Percentiles rank a stretch among this genome's conserved stretches.
Conservation (phyloP, 2,888 invertebrate genomes). For the Pseudanteris insignis region DNA sequence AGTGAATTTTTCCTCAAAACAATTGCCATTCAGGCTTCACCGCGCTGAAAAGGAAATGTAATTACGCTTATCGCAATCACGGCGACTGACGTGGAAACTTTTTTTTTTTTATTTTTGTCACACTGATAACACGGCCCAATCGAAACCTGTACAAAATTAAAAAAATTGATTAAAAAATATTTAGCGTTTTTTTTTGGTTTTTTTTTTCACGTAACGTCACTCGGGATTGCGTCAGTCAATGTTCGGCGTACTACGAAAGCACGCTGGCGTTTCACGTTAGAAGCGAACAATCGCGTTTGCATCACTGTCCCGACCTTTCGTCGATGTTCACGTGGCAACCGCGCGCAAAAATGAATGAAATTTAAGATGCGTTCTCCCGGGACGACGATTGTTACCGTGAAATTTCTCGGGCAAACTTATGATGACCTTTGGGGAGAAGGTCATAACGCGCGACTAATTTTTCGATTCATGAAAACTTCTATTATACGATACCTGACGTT, state of each 20-base stretch:
- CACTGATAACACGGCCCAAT: constrained; percentile 20
- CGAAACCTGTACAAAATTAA: constrained; percentile 12
- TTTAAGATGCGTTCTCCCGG: constrained; percentile 4
- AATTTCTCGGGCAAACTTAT: neutral
- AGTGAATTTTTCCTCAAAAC: constrained; percentile 42
- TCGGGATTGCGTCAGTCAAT: constrained; percentile 23
- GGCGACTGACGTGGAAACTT: constrained; percentile 34
- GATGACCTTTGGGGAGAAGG: too few species aligned
- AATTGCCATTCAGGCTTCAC: constrained; percentile 44
- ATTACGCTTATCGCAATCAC: constrained; percentile 17
- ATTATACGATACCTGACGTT: too few species aligned
- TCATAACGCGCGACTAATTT: too few species aligned
- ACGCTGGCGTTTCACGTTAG: constrained; percentile 4
- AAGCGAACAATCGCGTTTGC: constrained; percentile 38
- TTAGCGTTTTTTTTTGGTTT: too few species aligned
- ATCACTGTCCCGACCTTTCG: too few species aligned
- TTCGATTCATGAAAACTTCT: too few species aligned
- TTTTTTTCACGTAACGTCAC: too few species aligned
- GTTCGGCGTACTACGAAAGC: constrained; percentile 4
- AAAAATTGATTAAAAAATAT: constrained; percentile 2
- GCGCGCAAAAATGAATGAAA: constrained; percentile 23
- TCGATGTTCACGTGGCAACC: constrained; percentile 22
- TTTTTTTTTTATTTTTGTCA: too few species aligned
- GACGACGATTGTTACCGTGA: neutral
- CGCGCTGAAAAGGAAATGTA: constrained; percentile 39